Conservation (phyloP, 2,113 vertebrate genomes). For the Corythoichthys haematopterus region DNA sequence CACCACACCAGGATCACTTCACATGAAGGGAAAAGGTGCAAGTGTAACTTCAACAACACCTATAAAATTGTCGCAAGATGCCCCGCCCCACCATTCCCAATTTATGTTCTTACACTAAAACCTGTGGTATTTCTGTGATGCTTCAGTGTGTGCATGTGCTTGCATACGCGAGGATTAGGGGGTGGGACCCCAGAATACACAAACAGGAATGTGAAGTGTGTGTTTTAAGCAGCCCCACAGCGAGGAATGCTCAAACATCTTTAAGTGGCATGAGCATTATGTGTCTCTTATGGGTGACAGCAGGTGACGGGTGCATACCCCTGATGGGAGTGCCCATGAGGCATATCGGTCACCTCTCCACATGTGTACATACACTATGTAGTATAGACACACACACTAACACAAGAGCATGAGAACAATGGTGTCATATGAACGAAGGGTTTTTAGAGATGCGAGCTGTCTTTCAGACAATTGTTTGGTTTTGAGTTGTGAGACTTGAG, state of each 20-base stretch:
- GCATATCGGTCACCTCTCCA: constrained; percentile 20
- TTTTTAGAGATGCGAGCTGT: too few relatives aligned
- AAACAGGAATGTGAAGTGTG: constrained; percentile 59
- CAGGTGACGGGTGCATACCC: constrained; percentile 52
- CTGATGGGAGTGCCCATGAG: constrained; percentile 29
- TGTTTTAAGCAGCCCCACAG: constrained; percentile 47
- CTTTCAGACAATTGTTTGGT: too few relatives aligned
- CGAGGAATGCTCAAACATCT: constrained; percentile 49
- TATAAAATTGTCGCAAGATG: background rate
- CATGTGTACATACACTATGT: constrained; percentile 5
- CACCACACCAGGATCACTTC: constrained; percentile 24
- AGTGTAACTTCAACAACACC: background rate
- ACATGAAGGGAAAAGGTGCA: constrained; percentile 2
- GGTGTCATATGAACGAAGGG: too few relatives aligned
- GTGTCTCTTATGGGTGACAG: constrained; percentile 47
- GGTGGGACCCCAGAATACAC: constrained; percentile 66
- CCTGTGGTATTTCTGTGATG: background rate
- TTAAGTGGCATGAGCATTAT: constrained; percentile 39
- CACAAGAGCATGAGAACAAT: background rate
- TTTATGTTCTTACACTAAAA: background rate
- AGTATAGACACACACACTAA: background rate
- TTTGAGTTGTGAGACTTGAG: too few relatives aligned
- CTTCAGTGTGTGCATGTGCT: constrained; percentile 30
- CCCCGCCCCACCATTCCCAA: background rate
- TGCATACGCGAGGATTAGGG: constrained; percentile 60